These are phyloP conservation scores for Tribolium castaneum DNA, from an alignment of 1,140 invertebrate genomes.

Conservation along the genomic window DNA sequence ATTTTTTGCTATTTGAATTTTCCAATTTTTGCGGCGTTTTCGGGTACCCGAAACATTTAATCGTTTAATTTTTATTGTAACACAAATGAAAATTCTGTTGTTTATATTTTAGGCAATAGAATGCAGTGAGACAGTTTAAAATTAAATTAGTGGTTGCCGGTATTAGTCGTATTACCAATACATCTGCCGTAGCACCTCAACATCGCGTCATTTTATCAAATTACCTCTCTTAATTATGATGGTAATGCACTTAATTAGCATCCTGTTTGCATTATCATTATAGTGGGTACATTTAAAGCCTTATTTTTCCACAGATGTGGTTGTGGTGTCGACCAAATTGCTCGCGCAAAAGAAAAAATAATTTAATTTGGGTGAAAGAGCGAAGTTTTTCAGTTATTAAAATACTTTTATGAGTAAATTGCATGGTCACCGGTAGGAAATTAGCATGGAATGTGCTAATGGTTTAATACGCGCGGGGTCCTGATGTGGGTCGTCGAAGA, in stretches of 20 bases:
- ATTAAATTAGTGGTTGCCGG: too few relatives aligned
- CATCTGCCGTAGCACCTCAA: too few relatives aligned
- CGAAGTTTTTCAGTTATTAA: not conserved
- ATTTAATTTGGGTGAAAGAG: not conserved
- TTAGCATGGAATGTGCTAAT: slow-evolving; percentile 33
- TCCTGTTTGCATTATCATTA: not conserved
- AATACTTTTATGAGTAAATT: slow-evolving; percentile 29
- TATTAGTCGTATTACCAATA: too few relatives aligned
- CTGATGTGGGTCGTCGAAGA: slow-evolving; percentile 13
- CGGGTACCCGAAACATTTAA: too few relatives aligned
- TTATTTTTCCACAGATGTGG: not conserved
- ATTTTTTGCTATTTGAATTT: too few relatives aligned
- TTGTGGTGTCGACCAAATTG: not conserved
- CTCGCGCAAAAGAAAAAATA: not conserved
- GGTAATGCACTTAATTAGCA: not conserved
- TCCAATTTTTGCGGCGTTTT: too few relatives aligned
- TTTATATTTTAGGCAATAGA: too few relatives aligned
- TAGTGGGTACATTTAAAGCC: not conserved
- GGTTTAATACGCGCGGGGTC: not conserved
- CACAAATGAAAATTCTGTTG: too few relatives aligned
- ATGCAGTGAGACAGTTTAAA: too few relatives aligned
- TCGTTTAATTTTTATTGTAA: too few relatives aligned
- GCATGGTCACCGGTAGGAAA: slow-evolving; percentile 10
- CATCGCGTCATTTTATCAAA: not conserved
- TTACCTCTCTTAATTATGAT: not conserved